These are phyloP conservation scores for Syritta pipiens DNA, from an alignment of 2,888 invertebrate species.

Conservation along the genomic window DNA sequence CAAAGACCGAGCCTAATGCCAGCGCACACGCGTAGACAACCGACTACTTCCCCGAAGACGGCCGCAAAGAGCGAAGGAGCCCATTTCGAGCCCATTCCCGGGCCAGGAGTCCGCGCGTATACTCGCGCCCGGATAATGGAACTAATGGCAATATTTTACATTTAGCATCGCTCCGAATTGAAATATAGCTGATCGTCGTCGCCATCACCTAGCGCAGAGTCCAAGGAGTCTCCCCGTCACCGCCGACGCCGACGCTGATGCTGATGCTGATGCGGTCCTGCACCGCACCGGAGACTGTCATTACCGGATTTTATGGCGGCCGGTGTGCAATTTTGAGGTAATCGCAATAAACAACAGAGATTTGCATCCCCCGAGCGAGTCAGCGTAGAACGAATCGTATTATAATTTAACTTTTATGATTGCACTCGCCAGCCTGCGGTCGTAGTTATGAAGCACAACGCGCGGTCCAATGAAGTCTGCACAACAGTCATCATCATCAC, in stretches of 20 bases:
- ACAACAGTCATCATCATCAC: conserved; percentile 61
- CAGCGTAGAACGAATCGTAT: conserved; percentile 59
- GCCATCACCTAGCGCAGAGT: conserved; percentile 46
- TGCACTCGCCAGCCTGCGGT: conserved; percentile 66
- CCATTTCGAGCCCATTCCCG: not conserved
- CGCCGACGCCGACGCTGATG: not conserved
- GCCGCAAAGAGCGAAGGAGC: no score
- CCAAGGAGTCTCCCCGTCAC: conserved; percentile 4
- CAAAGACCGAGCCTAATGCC: conserved; percentile 39
- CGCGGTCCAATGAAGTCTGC: conserved; percentile 43
- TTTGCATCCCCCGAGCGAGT: conserved; percentile 63
- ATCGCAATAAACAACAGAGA: conserved; percentile 69
- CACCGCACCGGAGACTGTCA: conserved; percentile 49
- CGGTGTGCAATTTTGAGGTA: conserved; percentile 67
- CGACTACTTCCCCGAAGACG: no score
- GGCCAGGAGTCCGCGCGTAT: not conserved
- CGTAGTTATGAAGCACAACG: conserved; percentile 50
- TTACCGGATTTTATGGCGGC: conserved; percentile 67
- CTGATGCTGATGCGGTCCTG: not conserved
- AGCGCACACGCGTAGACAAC: conserved; percentile 51
- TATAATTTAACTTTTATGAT: conserved; percentile 69
- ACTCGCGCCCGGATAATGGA: conserved; percentile 53
- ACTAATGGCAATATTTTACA: conserved; percentile 69
- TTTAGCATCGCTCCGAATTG: conserved; percentile 68
- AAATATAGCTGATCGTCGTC: conserved; percentile 64